phyloP scores from a whole-genome alignment of 2,888 invertebrate species.

The Archips crataeganus region DNA sequence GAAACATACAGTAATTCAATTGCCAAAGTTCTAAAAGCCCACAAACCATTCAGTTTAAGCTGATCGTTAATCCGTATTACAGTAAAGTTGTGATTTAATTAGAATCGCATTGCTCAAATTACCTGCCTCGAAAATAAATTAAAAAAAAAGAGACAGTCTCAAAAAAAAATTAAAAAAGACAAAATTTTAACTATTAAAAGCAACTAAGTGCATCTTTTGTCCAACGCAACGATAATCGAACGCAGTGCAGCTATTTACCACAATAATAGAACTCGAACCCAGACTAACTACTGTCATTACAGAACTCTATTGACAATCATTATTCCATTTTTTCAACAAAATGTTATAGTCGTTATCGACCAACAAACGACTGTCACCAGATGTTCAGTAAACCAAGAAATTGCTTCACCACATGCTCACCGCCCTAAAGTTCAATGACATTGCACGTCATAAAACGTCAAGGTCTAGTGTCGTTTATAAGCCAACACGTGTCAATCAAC shows the following conservation, averaged over 20 bases:
- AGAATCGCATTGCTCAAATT: neutral
- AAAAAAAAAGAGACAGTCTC: too few relatives aligned
- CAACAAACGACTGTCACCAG: neutral
- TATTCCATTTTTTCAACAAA: neutral
- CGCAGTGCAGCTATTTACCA: too few relatives aligned
- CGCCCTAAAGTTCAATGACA: conserved; percentile 2
- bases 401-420: neutral
- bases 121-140: neutral
- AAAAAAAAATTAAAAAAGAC: too few relatives aligned
- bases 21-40: neutral
- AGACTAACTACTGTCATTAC: too few relatives aligned
- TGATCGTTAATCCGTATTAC: neutral
- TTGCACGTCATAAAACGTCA: neutral
- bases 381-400: neutral
- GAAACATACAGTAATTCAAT: neutral
- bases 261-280: too few relatives aligned
- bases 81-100: neutral
- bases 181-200: too few relatives aligned
- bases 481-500: neutral
- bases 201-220: too few relatives aligned
- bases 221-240: too few relatives aligned
- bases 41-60: neutral
- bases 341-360: neutral
- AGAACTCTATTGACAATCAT: neutral
- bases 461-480: neutral